phyloP scores from a whole-genome alignment of 2,888 invertebrate species.

The Quadriops clusia region DNA sequence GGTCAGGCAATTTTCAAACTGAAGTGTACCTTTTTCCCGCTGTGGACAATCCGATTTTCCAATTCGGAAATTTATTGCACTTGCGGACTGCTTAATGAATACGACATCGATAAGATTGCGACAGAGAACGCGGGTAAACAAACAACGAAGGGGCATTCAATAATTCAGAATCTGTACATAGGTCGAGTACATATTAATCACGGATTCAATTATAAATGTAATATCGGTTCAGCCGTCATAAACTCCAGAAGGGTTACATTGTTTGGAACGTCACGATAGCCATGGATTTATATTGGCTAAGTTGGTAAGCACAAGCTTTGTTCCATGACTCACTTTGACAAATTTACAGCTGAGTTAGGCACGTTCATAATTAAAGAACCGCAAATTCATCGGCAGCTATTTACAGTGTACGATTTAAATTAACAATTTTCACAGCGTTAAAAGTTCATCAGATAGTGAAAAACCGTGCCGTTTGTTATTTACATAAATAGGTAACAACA shows the following conservation, averaged over 20 bases:
- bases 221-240: conserved; percentile 20
- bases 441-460: too few relatives aligned
- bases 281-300: conserved; percentile 6
- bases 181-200: conserved; percentile 22
- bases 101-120: conserved; percentile 17
- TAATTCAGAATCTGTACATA: conserved; percentile 18
- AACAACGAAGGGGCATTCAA: conserved; percentile 15
- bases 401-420: too few relatives aligned
- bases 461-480: too few relatives aligned
- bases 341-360: too few relatives aligned
- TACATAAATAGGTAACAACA: too few relatives aligned
- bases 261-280: conserved; percentile 10
- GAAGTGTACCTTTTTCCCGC: conserved; percentile 16
- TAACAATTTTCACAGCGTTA: too few relatives aligned
- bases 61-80: conserved; percentile 18
- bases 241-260: conserved; percentile 17
- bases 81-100: conserved; percentile 20
- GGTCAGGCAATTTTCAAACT: conserved; percentile 19
- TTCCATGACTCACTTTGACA: too few relatives aligned
- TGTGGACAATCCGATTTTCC: conserved; percentile 21
- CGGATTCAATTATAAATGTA: conserved; percentile 24
- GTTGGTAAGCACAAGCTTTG: too few relatives aligned
- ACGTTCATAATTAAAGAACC: too few relatives aligned
- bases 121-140: conserved; percentile 16
- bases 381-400: too few relatives aligned